Evolutionary conservation across 2,888 invertebrate genomes (phyloP).

Genomic region (Pinctada fucata): DNA sequence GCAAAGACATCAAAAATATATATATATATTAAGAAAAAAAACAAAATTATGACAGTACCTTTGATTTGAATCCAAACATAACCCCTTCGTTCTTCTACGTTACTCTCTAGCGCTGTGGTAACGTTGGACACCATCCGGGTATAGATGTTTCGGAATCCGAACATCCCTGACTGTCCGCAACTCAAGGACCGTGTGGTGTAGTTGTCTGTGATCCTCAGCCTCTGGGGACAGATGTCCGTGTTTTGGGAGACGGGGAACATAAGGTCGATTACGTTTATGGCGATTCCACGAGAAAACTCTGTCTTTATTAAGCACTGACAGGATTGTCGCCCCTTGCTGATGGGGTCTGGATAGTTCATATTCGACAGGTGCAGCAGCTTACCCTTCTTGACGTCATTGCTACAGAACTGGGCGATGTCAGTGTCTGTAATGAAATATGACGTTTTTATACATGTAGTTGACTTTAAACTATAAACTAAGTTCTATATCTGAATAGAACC

Average conservation of each 20-base stretch:
- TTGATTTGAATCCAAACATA: slow-evolving; percentile 67
- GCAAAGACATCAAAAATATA: no score
- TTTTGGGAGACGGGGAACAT: slow-evolving; percentile 51
- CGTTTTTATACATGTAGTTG: no score
- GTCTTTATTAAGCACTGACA: slow-evolving; percentile 66
- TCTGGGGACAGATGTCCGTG: slow-evolving; percentile 53
- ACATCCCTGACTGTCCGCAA: slow-evolving; percentile 65
- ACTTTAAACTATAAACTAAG: no score
- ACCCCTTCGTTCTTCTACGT: slow-evolving; percentile 54
- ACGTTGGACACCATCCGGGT: slow-evolving; percentile 61
- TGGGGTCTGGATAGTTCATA: slow-evolving; percentile 61
- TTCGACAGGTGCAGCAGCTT: slow-evolving; percentile 64
- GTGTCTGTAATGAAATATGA: slow-evolving; percentile 58
- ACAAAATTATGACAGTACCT: no score
- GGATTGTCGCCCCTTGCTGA: slow-evolving; percentile 48
- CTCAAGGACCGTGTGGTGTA: slow-evolving; percentile 56
- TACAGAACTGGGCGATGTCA: slow-evolving; percentile 63
- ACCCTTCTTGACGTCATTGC: slow-evolving; percentile 58
- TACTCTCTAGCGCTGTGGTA: slow-evolving; percentile 59
- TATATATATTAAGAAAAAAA: no score
- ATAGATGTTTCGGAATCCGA: slow-evolving; percentile 64
- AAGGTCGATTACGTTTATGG: slow-evolving; percentile 62
- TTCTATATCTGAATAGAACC: no score
- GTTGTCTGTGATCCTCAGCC: slow-evolving; percentile 58
- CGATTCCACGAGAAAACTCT: slow-evolving; percentile 54